These are phyloP conservation scores for Eulemur albifrons DNA, from an alignment of 2,797 vertebrate genomes.

Conservation along the genomic window DNA sequence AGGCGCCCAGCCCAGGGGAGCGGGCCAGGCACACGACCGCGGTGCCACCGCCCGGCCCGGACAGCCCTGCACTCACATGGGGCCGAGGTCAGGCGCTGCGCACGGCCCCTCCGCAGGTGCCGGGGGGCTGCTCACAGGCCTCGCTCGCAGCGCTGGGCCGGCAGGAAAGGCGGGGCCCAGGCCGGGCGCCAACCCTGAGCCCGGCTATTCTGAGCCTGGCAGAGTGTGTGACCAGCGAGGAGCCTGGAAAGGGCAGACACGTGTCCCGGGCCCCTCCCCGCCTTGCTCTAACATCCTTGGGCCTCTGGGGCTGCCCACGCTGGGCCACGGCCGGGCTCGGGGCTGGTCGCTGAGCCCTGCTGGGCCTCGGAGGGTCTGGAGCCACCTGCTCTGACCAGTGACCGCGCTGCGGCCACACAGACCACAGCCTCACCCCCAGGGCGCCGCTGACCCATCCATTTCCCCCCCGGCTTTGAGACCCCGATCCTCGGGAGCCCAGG, in stretches of 20 bases:
- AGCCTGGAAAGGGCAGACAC: background rate
- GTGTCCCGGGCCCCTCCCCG: fast-evolving
- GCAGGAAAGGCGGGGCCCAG: background rate
- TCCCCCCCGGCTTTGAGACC: background rate
- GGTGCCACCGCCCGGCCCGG: background rate
- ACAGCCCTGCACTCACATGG: background rate
- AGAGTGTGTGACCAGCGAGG: background rate
- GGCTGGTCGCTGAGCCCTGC: background rate
- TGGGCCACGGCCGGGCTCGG: background rate
- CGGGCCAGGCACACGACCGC: too few species aligned
- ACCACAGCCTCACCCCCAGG: background rate
- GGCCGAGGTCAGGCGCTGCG: fast-evolving
- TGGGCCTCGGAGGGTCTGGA: background rate
- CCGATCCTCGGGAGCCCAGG: background rate
- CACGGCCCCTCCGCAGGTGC: background rate
- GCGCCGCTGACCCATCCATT: fast-evolving
- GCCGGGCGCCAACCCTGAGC: background rate
- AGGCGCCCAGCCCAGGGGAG: background rate
- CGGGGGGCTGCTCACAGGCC: background rate
- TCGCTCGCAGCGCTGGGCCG: fast-evolving
- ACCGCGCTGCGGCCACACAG: too few species aligned
- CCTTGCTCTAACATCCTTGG: background rate
- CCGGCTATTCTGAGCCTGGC: background rate
- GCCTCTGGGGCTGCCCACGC: background rate
- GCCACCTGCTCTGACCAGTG: background rate